Evolutionary conservation across 2,888 invertebrate genomes (phyloP).

Genomic region (Ichneumoninae sp.): DNA sequence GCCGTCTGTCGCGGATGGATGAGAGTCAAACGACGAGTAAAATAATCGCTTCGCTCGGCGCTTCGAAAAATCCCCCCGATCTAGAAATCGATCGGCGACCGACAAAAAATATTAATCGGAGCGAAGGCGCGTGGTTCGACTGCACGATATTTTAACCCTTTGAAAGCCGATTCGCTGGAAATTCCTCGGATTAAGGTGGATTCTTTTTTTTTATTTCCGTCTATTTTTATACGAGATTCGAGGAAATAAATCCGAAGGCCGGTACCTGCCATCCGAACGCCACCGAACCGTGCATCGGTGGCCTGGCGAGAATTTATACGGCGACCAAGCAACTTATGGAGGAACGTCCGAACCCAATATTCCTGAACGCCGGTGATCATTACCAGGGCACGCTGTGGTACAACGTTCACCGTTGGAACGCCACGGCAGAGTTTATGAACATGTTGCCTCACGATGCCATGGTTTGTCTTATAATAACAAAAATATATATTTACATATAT

Average conservation of each 20-base stretch:
- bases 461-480: constrained; percentile 84
- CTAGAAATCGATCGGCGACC: background rate
- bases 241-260: constrained; percentile 86
- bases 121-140: background rate
- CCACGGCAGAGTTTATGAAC: constrained; percentile 91
- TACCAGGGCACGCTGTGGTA: constrained; percentile 96
- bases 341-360: constrained; percentile 86
- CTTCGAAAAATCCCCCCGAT: background rate
- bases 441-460: constrained; percentile 91
- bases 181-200: background rate
- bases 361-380: constrained; percentile 93
- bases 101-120: constrained; percentile 1
- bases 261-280: constrained; percentile 85
- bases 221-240: constrained; percentile 85
- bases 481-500: background rate
- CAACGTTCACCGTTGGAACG: constrained; percentile 90
- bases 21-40: background rate
- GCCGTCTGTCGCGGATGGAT: background rate
- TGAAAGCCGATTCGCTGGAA: constrained; percentile 1
- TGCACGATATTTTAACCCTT: constrained; percentile 7
- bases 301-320: constrained; percentile 88
- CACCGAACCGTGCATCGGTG: constrained; percentile 87
- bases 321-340: constrained; percentile 83
- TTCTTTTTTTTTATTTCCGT: background rate
- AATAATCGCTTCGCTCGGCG: background rate